These are phyloP conservation scores for Actenoides lindsayi DNA, from an alignment of 2,113 vertebrate species.

Conservation along the genomic window DNA sequence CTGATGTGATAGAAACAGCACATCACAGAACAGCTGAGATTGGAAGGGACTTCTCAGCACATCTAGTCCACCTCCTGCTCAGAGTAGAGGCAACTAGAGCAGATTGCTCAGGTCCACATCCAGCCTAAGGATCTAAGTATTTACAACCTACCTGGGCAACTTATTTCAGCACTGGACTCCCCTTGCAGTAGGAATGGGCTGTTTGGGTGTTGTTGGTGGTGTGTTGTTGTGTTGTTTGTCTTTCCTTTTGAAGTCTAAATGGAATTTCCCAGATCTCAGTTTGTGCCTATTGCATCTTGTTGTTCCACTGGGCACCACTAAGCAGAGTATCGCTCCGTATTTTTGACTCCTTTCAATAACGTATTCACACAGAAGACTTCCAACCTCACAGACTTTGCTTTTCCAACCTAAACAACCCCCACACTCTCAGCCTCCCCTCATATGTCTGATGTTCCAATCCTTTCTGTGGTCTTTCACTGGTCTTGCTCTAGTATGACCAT, in stretches of 20 bases:
- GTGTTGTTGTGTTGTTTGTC: too few relatives aligned
- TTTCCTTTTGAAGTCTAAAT: neutral
- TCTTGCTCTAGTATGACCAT: neutral
- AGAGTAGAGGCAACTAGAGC: neutral
- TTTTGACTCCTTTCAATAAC: neutral
- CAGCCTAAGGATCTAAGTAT: neutral
- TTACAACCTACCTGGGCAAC: neutral
- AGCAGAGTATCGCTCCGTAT: neutral
- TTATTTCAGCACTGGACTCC: neutral
- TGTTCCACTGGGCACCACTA: neutral
- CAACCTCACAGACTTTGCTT: rapidly evolving
- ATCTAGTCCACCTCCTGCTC: too few relatives aligned
- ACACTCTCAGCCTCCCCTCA: neutral
- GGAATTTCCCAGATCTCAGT: neutral
- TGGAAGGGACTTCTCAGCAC: neutral
- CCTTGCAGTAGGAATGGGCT: neutral
- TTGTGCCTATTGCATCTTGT: neutral
- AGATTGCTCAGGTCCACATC: neutral
- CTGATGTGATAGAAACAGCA: neutral
- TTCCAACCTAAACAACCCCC: neutral
- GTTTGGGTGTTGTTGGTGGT: too few relatives aligned
- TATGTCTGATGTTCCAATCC: neutral
- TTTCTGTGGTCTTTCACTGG: neutral
- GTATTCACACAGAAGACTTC: neutral
- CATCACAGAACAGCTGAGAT: neutral